Conservation (phyloP, 2,888 invertebrate species). For the Rhagonycha fulva region DNA sequence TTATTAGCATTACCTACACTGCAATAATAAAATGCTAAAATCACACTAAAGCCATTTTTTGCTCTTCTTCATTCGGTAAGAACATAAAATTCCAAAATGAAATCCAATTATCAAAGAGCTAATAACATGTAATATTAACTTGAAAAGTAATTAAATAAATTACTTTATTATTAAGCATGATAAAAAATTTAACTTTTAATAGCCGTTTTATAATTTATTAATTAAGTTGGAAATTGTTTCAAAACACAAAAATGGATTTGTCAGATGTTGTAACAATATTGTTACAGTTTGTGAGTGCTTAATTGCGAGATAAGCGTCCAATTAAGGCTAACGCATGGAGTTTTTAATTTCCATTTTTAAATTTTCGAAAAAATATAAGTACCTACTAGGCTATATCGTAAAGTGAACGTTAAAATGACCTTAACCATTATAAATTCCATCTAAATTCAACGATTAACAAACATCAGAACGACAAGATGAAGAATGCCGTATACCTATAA, state of each 20-base stretch:
- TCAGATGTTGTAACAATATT: neutral
- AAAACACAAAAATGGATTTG: neutral
- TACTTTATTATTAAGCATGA: neutral
- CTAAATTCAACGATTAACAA: slow-evolving; percentile 18
- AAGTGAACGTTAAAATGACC: neutral
- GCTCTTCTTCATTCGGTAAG: neutral
- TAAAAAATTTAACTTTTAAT: neutral
- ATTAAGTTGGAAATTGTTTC: neutral
- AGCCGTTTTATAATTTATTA: neutral
- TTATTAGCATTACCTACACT: too few species aligned
- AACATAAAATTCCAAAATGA: neutral
- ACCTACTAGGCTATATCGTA: neutral
- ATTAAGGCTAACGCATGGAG: neutral
- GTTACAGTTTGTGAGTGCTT: slow-evolving; percentile 17
- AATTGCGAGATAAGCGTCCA: slow-evolving; percentile 17
- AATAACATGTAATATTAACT: neutral
- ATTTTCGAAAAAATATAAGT: neutral
- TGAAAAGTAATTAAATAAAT: neutral
- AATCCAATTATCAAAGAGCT: neutral
- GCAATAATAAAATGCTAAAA: too few species aligned
- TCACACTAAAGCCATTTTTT: too few species aligned
- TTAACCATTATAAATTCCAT: slow-evolving; percentile 21
- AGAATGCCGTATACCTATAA: slow-evolving; percentile 20
- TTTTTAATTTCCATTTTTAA: neutral
- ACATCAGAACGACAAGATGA: slow-evolving; percentile 12